These are phyloP conservation scores for Melanostoma mellinum DNA, from an alignment of 2,888 invertebrate species.

Conservation along the genomic window DNA sequence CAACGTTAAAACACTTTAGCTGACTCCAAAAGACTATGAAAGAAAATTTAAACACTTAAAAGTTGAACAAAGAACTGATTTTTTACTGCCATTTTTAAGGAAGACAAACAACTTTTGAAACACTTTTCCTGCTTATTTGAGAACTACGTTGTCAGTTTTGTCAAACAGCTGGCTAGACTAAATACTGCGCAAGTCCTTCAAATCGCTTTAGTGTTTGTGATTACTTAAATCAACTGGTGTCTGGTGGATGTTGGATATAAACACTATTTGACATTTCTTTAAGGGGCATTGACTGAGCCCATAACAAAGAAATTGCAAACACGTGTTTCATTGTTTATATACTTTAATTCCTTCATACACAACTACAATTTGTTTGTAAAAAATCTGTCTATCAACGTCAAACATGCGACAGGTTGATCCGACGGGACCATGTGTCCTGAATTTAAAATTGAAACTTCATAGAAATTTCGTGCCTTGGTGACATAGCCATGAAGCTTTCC, in stretches of 20 bases:
- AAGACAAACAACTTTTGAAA: background rate
- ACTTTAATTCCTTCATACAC: constrained; percentile 10
- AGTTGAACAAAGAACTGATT: constrained; percentile 2
- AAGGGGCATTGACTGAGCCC: background rate
- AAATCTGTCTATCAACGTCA: constrained; percentile 86
- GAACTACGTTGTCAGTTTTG: constrained; percentile 16
- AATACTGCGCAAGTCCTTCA: constrained; percentile 16
- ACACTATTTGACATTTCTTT: background rate
- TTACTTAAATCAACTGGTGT: constrained; percentile 26
- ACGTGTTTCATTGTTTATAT: constrained; percentile 1
- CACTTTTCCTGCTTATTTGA: constrained; percentile 7
- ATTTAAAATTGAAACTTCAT: constrained; percentile 85
- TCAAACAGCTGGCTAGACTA: constrained; percentile 8
- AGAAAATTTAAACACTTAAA: background rate
- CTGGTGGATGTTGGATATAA: too few species aligned
- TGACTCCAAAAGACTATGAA: background rate
- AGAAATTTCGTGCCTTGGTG: constrained; percentile 84
- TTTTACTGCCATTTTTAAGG: background rate
- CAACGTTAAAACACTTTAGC: background rate
- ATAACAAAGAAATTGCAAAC: background rate
- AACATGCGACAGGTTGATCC: constrained; percentile 85
- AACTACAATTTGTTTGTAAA: constrained; percentile 77
- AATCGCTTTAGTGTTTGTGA: background rate
- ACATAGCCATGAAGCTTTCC: constrained; percentile 84
- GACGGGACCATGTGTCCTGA: constrained; percentile 88